phyloP scores from a whole-genome alignment of 2,888 invertebrate species.

The Apantesis nais region DNA sequence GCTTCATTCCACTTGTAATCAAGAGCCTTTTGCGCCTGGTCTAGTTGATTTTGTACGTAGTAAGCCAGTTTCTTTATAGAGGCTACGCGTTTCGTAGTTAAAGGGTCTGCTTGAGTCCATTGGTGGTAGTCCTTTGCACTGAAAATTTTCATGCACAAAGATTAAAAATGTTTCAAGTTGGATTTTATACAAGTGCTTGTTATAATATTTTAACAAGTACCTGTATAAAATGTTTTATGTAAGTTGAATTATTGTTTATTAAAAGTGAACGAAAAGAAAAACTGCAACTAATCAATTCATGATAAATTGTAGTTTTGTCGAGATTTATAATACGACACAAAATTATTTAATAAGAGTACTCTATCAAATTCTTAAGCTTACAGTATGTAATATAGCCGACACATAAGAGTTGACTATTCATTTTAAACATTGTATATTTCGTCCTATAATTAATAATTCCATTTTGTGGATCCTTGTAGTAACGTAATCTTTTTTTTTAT shows the following conservation, averaged over 20 bases:
- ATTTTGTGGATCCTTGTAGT: too few relatives aligned
- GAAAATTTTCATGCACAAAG: constrained; percentile 22
- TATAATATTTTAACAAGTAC: too few relatives aligned
- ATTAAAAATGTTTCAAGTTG: background rate
- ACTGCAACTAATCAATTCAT: background rate
- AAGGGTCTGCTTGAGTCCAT: constrained; percentile 87
- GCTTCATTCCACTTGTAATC: constrained; percentile 91
- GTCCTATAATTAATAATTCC: too few relatives aligned
- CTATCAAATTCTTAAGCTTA: too few relatives aligned
- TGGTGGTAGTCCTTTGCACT: constrained; percentile 74
- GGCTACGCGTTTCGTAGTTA: constrained; percentile 88
- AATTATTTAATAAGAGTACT: too few relatives aligned
- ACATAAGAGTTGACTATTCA: too few relatives aligned
- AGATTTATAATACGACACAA: too few relatives aligned
- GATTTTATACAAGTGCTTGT: background rate
- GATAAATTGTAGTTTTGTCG: too few relatives aligned
- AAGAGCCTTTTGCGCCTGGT: constrained; percentile 89
- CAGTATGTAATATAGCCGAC: too few relatives aligned
- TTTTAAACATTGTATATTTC: too few relatives aligned
- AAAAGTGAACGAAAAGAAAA: background rate
- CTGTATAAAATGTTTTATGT: too few relatives aligned
- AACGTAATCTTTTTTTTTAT: too few relatives aligned
- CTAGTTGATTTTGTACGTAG: constrained; percentile 91
- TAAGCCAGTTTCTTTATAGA: constrained; percentile 89
- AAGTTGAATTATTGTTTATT: background rate